Evolutionary conservation across 2,113 vertebrate genomes (phyloP).

Genomic region (Alaudala cheleensis): DNA sequence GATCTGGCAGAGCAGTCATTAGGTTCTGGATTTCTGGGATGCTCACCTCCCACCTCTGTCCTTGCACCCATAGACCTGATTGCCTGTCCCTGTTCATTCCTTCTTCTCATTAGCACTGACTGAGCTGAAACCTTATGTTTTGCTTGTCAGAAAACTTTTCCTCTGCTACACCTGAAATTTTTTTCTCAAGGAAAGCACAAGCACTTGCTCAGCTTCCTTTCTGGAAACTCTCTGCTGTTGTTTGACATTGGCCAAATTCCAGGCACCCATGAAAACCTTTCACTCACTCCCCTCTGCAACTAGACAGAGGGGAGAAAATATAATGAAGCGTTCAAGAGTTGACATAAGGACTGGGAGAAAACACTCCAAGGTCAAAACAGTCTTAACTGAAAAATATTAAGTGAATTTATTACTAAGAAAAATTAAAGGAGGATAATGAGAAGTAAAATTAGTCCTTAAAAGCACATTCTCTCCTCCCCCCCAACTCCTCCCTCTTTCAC

Average conservation of each 20-base stretch:
- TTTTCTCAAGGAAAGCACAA: neutral
- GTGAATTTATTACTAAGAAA: neutral
- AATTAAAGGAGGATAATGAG: neutral
- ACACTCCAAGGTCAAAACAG: neutral
- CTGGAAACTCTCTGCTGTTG: neutral
- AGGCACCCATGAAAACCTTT: neutral
- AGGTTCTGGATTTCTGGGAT: neutral
- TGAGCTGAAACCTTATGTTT: neutral
- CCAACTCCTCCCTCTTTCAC: accelerated
- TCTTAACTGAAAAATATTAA: neutral
- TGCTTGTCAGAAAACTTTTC: neutral
- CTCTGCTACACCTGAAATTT: neutral
- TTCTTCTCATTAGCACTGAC: neutral
- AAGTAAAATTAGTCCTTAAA: neutral
- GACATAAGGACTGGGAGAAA: neutral
- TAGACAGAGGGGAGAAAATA: neutral
- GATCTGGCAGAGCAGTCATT: neutral
- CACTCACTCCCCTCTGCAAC: accelerated
- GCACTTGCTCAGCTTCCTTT: neutral
- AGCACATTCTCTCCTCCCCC: neutral
- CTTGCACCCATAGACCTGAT: neutral
- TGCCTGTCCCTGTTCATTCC: neutral
- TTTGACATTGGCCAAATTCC: neutral
- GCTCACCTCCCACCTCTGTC: neutral
- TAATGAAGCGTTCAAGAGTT: neutral